A percentile compares a stretch with the other conserved stretches of the same genome.
Evolutionary conservation across 2,888 invertebrate species (phyloP).

Genomic region (Homarus gammarus): DNA sequence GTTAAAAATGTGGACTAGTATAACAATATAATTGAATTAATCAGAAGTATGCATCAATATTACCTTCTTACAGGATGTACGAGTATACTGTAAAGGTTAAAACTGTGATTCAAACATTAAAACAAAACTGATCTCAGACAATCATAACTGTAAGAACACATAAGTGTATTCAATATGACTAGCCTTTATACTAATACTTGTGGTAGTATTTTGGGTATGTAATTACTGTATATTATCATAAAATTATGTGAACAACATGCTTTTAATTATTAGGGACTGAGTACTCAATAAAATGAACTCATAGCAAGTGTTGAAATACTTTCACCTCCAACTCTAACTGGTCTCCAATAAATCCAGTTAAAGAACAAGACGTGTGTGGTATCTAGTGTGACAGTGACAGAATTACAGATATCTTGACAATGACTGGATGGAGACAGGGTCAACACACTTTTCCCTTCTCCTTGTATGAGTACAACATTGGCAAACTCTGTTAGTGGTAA

Average conservation of each 20-base stretch:
- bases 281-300: slow-evolving; percentile 58
- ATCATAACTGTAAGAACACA: not conserved
- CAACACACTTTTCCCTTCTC: slow-evolving; percentile 34
- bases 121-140: too few relatives aligned
- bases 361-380: slow-evolving; percentile 49
- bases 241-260: not conserved
- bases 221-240: too few relatives aligned
- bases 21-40: too few relatives aligned
- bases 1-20: too few relatives aligned
- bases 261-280: not conserved
- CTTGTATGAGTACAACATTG: slow-evolving; percentile 52
- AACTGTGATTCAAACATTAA: too few relatives aligned
- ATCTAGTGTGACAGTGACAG: slow-evolving; percentile 24
- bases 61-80: too few relatives aligned
- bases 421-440: slow-evolving; percentile 34
- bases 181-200: not conserved
- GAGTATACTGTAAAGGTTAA: too few relatives aligned
- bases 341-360: slow-evolving; percentile 68
- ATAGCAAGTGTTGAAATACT: slow-evolving; percentile 32
- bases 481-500: slow-evolving; percentile 63
- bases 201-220: not conserved
- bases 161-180: not conserved
- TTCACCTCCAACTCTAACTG: slow-evolving; percentile 23
- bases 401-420: slow-evolving; percentile 38
- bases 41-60: too few relatives aligned